Conservation (phyloP, 2,797 vertebrate genomes). For the Australoheros facetus region DNA sequence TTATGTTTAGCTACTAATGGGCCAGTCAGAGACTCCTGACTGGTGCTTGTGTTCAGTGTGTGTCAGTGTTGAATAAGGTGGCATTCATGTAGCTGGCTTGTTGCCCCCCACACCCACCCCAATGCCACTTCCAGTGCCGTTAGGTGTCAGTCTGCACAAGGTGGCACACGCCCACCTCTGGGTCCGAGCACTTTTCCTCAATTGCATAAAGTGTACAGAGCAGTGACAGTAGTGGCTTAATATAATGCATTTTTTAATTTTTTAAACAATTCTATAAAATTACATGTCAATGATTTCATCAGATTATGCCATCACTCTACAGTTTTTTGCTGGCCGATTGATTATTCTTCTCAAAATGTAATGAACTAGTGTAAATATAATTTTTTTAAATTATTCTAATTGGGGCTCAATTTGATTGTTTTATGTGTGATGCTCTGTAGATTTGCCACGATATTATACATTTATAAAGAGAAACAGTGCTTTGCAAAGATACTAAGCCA, state of each 20-base stretch:
- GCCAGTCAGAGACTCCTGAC: too few relatives aligned
- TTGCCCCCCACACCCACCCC: not conserved
- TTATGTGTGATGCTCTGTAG: not conserved
- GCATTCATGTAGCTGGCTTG: not conserved
- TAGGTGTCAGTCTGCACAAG: too few relatives aligned
- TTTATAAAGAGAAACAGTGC: not conserved
- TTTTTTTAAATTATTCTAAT: too few relatives aligned
- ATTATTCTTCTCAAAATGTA: not conserved
- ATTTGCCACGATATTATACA: not conserved
- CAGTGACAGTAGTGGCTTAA: not conserved
- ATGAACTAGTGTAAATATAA: too few relatives aligned
- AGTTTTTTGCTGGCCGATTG: not conserved
- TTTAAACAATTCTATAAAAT: not conserved
- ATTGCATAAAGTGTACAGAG: not conserved
- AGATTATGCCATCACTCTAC: not conserved
- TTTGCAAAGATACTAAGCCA: not conserved
- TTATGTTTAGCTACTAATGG: too few relatives aligned
- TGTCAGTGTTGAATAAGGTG: not conserved
- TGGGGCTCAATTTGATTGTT: not conserved
- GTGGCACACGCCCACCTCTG: not conserved
- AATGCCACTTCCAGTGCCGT: too few relatives aligned
- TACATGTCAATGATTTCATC: not conserved
- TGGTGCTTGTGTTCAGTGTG: not conserved
- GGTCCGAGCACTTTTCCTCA: not conserved
- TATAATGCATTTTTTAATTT: not conserved